Base-by-base conservation (phyloP, 1,140 invertebrate genomes). In the Proctacanthus coquilletti region DNA sequence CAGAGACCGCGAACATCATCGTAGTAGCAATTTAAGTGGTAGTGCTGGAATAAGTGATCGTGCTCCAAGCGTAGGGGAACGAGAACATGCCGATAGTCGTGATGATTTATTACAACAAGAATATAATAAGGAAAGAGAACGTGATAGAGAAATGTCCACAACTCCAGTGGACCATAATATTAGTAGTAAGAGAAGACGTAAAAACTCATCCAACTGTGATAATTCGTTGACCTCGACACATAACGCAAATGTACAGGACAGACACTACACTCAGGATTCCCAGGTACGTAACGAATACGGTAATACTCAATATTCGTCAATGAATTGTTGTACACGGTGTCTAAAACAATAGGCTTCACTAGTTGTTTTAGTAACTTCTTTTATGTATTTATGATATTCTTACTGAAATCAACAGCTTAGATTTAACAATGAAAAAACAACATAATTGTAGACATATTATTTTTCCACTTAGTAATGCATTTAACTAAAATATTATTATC, bases 201-300 rank as follows among this genome's bases (percentile, higher is more conserved):
- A 76, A 56, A 70, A 70, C 48, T 79, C 72, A 50, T 68, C 66
- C 53, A 75, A 68, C 65, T 76, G 71, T 63, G 74, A 77, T 65
- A 71, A 66, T 51, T 63, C 68, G 44, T 59, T 70, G 52, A 71
- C 70, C 52, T 75, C 75, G 58, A 72, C 73, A 58, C 66, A 70
- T 50, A 68, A 65, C 52, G 47, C 47, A 44, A 52, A 52, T 49
- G 49, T 53, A 50, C 53, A 60, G 56, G 56, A 60, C 46, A 70
- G 74, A 57, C 65, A 71, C 53, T 72, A 70, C 61, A 61, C 69
- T 55, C 64, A 68, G 33, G 72, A 75, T 59, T 71, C 73, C 64
- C 73, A 75, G 70, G 74, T 76, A 45, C 56, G 45, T 35, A 14
- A n/a, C n/a, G n/a, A n/a, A n/a, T n/a, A n/a, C n/a, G n/a, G n/a